A percentile compares a stretch with the other conserved stretches of the same genome.
Evolutionary conservation across 2,113 vertebrate species (phyloP).

Genomic region (Phalacrocorax carbo): DNA sequence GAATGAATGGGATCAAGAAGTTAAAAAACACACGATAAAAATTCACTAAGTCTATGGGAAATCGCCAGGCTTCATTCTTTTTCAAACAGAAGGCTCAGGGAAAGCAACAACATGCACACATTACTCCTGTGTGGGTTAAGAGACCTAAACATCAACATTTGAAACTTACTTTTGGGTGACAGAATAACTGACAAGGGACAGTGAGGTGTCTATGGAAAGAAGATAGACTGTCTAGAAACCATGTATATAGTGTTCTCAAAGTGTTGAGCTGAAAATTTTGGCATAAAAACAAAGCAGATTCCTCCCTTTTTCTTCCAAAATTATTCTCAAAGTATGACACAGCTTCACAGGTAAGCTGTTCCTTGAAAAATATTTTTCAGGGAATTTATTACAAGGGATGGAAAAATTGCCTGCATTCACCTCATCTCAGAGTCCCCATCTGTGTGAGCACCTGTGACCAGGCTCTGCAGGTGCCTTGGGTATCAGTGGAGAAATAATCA

Average conservation of each 20-base stretch:
- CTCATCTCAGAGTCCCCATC: background rate
- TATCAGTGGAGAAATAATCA: background rate
- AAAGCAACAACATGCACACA: background rate
- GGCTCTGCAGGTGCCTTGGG: background rate
- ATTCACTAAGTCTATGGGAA: background rate
- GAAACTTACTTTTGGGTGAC: background rate
- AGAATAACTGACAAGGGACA: background rate
- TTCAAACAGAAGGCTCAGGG: background rate
- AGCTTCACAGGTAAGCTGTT: background rate
- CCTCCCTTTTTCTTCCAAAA: background rate
- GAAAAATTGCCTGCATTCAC: background rate
- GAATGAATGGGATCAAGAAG: background rate
- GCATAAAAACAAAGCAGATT: background rate
- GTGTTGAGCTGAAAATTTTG: background rate
- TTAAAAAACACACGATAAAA: background rate
- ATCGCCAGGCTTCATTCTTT: too few relatives aligned
- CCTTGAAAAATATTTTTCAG: background rate
- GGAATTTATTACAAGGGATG: background rate
- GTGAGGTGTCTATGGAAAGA: background rate
- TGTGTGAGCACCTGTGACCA: rapidly evolving
- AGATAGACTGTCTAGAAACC: background rate
- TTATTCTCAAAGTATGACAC: background rate
- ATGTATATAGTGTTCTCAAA: rapidly evolving
- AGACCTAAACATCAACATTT: background rate
- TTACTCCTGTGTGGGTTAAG: background rate